Evolutionary conservation across 1,140 invertebrate species (phyloP), one percentile per base, ranked within the genome.

Genomic region (Microplitis mediator): DNA sequence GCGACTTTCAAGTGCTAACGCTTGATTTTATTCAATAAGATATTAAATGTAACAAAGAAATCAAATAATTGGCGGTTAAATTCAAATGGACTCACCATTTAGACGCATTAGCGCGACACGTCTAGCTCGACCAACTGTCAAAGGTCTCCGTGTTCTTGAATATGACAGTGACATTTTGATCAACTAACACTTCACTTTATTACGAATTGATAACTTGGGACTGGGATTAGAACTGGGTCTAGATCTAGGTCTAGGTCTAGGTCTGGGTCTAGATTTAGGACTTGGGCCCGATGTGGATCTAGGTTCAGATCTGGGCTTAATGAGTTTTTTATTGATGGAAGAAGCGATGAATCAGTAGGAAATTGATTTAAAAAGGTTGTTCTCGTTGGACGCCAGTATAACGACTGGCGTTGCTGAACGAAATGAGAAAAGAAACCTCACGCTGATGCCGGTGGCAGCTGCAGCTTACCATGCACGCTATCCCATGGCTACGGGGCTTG

Each of bases 91-190:
- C 81, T 83, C 77, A 83, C 81, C 79, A 52, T 70, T 72, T 63
- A 87, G 81, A 23, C 86, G 76, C 0, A 85, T 74, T 16, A 80
- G 79, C 56, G 85, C 86, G 39, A 86, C 81, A 78, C 84, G 85
- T 58, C 84, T 86, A 45, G 84, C 86, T 54, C 81, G 80, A 74
- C 80, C 72, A 63, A 87, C 76, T 39, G 86, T 87, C 45, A 86
- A 78, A 64, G 81, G 82, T 9, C 63, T 54, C 62, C 80, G 83
- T 65, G 81, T 80, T 68, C 84, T 80, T 62, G 84, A 82, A 62
- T 73, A 79, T 54, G 80, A 75, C 69, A 86, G 77, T 73, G 84
- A 85, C 80, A 84, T 82, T 13, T 32, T 71, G 34, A 4, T 34
- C 36, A 23, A 23, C 2, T 45, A 36, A 34, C 68, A 14, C 16